phyloP scores from a whole-genome alignment of 2,888 invertebrate species.

The Dromius quadrimaculatus region DNA sequence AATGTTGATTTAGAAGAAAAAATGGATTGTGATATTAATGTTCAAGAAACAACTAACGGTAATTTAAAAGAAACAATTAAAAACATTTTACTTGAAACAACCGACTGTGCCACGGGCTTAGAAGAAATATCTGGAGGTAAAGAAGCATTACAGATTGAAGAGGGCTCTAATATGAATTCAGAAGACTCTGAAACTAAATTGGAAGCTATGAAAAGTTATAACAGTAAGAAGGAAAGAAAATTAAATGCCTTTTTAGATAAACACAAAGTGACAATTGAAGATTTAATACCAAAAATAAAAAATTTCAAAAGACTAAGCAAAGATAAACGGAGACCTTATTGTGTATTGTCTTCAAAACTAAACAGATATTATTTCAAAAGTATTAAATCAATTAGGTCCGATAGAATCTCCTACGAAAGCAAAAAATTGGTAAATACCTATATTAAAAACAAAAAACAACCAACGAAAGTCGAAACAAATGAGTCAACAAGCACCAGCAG shows the following conservation, averaged over 20 bases:
- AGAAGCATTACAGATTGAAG: not conserved
- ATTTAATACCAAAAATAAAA: slow-evolving; percentile 29
- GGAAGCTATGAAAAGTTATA: slow-evolving; percentile 12
- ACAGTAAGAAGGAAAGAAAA: slow-evolving; percentile 11
- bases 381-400: slow-evolving; percentile 25
- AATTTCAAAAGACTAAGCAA: slow-evolving; percentile 41
- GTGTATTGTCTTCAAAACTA: slow-evolving; percentile 40
- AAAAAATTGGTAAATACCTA: not conserved
- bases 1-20: not conserved
- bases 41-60: not conserved
- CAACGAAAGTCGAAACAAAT: not conserved
- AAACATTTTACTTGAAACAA: not conserved
- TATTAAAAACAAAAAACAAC: not conserved
- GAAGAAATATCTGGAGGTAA: not conserved
- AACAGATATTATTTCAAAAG: slow-evolving; percentile 37
- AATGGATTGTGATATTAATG: not conserved
- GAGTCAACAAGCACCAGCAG: not conserved
- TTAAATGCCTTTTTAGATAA: slow-evolving; percentile 15
- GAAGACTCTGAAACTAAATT: not conserved
- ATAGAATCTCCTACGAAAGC: not conserved
- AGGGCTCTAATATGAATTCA: too few species aligned
- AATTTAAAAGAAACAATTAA: slow-evolving; percentile 4
- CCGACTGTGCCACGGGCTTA: not conserved
- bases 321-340: slow-evolving; percentile 35
- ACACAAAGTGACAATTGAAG: slow-evolving; percentile 15